Base-by-base conservation (phyloP, 2,113 vertebrate species). In the Corvus cornix region DNA sequence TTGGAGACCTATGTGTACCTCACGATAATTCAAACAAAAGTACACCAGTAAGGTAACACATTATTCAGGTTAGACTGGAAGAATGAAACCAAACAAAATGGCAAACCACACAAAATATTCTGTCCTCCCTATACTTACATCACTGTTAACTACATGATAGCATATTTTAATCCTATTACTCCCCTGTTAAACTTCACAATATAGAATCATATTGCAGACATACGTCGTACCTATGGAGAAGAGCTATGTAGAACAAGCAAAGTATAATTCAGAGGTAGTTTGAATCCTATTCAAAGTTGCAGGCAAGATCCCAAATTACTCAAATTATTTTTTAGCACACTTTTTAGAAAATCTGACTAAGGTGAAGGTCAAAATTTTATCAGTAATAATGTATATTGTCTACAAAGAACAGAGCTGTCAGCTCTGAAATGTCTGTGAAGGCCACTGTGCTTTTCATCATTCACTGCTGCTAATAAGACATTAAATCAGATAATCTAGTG, bases 11-110 rank as follows among this genome's bases (percentile, higher is more conserved):
- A 24, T 24, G 5, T 90, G 84, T 93, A 90, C 83, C 87, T 96
- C 88, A 74, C 60, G 31, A 63, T 88, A 96, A 95, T 85, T 95
- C 77, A 89, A 95, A 90, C 14, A 26, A 93, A 96, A 97, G 85
- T 75, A 88, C 53, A 41, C 24, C 63, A 63, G 87, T 90, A 89
- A 89, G 66, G n/a, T 60, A 87, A 89, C 67, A 35, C 33, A 62
- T 75, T 95, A 72, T 80, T 60, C 74, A 59, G 24, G 82, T 79
- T 74, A 92, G 39, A 43, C 70, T 62, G 46, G 30, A 89, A 92
- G 44, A 90, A 85, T 44, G 77, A 81, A 93, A 92, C 22, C 23
- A 79, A 84, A 35, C 9, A 37, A 78, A 89, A 95, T 73, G 62
- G 66, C 68, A 82, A 93, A 73, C 62, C 35, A 55, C 7, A 46